Evolutionary conservation across 2,797 vertebrate genomes (phyloP).

Genomic region (Potorous gilbertii): DNA sequence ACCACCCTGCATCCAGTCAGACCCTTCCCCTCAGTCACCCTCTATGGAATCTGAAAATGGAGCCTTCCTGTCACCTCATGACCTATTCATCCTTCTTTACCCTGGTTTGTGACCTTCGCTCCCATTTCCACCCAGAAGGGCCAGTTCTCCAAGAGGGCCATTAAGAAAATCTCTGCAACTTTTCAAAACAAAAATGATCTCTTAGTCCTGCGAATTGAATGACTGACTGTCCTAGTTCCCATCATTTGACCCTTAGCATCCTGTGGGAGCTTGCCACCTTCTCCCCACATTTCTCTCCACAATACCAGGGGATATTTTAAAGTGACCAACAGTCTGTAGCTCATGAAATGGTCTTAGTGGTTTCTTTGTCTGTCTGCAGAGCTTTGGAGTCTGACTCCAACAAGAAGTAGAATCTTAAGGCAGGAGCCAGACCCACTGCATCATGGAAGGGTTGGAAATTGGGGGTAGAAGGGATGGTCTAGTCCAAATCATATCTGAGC

Average conservation of each 20-base stretch:
- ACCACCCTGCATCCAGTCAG: neutral
- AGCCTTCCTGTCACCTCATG: neutral
- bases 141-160: neutral
- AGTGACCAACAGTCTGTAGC: neutral
- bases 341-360: neutral
- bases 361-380: neutral
- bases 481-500: neutral
- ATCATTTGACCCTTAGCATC: neutral
- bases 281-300: neutral
- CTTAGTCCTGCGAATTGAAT: neutral
- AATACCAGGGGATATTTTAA: neutral
- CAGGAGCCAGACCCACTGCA: neutral
- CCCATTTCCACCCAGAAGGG: neutral
- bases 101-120: neutral
- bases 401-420: neutral
- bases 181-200: neutral
- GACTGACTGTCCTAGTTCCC: neutral
- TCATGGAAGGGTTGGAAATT: neutral
- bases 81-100: neutral
- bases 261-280: neutral
- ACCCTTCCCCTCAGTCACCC: neutral
- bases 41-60: neutral
- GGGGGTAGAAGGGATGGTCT: neutral
- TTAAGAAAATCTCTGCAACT: neutral
- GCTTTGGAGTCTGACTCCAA: neutral